A percentile compares a stretch with the other conserved stretches of the same genome.
Conservation (phyloP, 2,888 invertebrate species). For the Heliconius charithonia region DNA sequence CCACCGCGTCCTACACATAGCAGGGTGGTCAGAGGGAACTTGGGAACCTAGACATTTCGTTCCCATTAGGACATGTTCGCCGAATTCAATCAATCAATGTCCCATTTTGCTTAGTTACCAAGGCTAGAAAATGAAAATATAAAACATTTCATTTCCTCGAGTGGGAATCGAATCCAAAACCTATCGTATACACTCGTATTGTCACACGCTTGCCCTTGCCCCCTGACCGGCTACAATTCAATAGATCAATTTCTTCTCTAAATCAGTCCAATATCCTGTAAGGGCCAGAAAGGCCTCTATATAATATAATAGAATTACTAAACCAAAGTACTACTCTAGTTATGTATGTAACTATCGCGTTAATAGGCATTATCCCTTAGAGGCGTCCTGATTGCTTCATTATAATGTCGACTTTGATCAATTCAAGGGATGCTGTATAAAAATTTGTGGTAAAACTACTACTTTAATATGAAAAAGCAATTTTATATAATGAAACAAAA, state of each 20-base stretch:
- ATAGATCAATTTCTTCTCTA: too few species aligned
- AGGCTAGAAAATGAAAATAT: background rate
- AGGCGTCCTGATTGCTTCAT: background rate
- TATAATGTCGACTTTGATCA: background rate
- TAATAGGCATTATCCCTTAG: conserved; percentile 11
- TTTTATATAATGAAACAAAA: too few species aligned
- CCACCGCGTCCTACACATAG: too few species aligned
- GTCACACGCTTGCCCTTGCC: too few species aligned
- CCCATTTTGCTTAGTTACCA: background rate
- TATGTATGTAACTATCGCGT: background rate
- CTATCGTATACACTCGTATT: too few species aligned
- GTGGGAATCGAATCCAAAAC: too few species aligned
- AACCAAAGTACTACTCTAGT: background rate
- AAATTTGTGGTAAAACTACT: too few species aligned
- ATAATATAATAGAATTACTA: background rate
- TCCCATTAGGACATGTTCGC: background rate
- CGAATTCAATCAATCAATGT: background rate
- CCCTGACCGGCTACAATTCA: too few species aligned
- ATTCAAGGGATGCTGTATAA: background rate
- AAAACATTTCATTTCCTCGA: too few species aligned
- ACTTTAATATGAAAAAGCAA: too few species aligned
- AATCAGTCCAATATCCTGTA: too few species aligned
- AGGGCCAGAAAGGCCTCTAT: too few species aligned
- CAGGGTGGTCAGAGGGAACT: background rate
- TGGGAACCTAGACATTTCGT: background rate